Base-by-base conservation (phyloP, 2,888 invertebrate species). In the Norana najaformis region DNA sequence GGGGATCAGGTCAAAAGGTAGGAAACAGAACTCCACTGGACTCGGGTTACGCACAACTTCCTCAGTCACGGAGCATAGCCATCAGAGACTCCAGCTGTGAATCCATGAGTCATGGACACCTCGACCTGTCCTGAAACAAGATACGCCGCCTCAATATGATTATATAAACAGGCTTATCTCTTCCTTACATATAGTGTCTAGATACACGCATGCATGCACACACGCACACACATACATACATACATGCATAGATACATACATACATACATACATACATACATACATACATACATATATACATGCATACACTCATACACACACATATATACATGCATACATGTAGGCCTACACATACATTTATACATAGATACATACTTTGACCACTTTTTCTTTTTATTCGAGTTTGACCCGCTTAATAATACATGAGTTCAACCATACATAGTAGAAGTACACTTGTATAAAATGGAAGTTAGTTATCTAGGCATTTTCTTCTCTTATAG, bases 221-320 rank as follows among this genome's bases (percentile, higher is more conserved):
- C 6, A 90, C 69, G n/a, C 38, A 90, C 88, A 90, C 37, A 83
- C 88, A 88, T 39, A 83, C 41, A 16, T 89, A 38, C 53, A 89
- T 89, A 5, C 41, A 88, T 90, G 88, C 82, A 88, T 90, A 37
- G 20, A 88, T 90, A 83, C 85, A 90, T 34, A 88, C 8, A 41
- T 38, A 90, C 88, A 47, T 38, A 88, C 47, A 88, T 18, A 88
- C 47, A 88, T 83, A 53, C 88, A 88, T 88, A 53, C 34, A 90
- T 38, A 88, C 88, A 89, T 85, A 88, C 38, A 88, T 69, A 88
- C 90, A 85, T 47, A 88, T 88, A 88, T 37, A 90, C 88, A 90
- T 83, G 88, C 88, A 88, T 38, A 88, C 90, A 88, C 47, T 41
- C 90, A 90, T 34, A 90, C 89, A 16, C 6, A 23, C 23, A 47